Conservation (phyloP, 2,888 invertebrate genomes). For the Drosophila aldrichi region DNA sequence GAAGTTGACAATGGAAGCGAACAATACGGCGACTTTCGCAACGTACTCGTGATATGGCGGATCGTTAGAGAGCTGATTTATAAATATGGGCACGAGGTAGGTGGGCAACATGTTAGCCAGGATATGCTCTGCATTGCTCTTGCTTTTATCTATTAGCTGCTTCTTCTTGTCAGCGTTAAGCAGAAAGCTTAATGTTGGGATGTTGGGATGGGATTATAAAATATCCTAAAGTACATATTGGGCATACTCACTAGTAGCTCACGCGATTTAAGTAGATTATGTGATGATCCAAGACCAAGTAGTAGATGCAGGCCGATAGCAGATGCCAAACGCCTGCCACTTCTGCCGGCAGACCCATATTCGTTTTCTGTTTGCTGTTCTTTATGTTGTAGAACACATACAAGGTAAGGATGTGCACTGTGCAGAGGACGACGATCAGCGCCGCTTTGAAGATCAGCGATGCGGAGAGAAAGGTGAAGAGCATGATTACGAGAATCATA, state of each 20-base stretch:
- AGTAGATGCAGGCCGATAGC: constrained; percentile 89
- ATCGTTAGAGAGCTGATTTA: constrained; percentile 79
- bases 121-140: constrained; percentile 93
- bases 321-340: constrained; percentile 87
- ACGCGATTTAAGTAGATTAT: constrained; percentile 94
- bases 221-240: neutral
- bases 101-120: constrained; percentile 96
- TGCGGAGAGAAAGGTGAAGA: constrained; percentile 93
- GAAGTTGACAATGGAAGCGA: constrained; percentile 95
- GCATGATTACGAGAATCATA: constrained; percentile 86
- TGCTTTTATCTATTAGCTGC: constrained; percentile 92
- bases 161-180: constrained; percentile 87
- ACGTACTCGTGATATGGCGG: constrained; percentile 95
- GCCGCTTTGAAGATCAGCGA: constrained; percentile 92
- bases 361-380: constrained; percentile 86
- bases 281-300: constrained; percentile 93
- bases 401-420: constrained; percentile 86
- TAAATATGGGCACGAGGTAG: constrained; percentile 89
- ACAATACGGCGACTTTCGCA: constrained; percentile 96
- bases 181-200: neutral
- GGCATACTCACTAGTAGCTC: constrained; percentile 88
- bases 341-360: constrained; percentile 88
- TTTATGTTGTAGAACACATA: constrained; percentile 85
- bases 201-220: too few relatives aligned
- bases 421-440: constrained; percentile 88